Percentiles rank a stretch among this genome's conserved stretches.
phyloP scores from a whole-genome alignment of 2,797 vertebrate genomes.

The Ctenopoma multispine region DNA sequence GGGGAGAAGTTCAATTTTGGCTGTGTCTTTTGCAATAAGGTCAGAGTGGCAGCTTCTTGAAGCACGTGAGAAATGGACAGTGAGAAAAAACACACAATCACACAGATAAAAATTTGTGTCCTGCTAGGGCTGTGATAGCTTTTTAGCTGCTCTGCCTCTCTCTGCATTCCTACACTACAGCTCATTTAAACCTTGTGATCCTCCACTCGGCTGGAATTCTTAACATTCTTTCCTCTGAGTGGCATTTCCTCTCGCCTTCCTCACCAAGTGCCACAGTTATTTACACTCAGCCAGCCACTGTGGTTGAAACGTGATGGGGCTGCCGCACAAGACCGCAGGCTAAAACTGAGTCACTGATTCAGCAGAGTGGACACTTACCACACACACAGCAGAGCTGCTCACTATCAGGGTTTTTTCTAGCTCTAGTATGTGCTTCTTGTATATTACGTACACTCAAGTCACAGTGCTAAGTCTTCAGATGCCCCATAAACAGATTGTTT shows the following conservation, averaged over 20 bases:
- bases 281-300: not conserved
- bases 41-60: slow-evolving; percentile 1
- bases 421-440: no score
- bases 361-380: not conserved
- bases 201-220: slow-evolving; percentile 26
- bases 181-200: not conserved
- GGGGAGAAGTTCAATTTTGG: slow-evolving; percentile 28
- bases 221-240: slow-evolving; percentile 38
- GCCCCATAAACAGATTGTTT: no score
- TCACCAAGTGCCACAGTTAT: slow-evolving; percentile 19
- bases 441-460: no score
- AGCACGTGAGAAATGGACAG: not conserved
- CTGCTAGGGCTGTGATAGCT: not conserved
- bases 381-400: not conserved
- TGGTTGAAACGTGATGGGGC: slow-evolving; percentile 3
- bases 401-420: not conserved
- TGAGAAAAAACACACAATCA: not conserved
- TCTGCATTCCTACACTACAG: slow-evolving; percentile 7
- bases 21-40: slow-evolving; percentile 3
- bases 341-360: not conserved
- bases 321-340: not conserved
- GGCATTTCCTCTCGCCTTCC: slow-evolving; percentile 39
- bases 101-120: no score
- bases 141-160: not conserved
- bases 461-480: no score